Conservation (phyloP, 2,888 invertebrate species). For the Spilosoma lubricipeda region DNA sequence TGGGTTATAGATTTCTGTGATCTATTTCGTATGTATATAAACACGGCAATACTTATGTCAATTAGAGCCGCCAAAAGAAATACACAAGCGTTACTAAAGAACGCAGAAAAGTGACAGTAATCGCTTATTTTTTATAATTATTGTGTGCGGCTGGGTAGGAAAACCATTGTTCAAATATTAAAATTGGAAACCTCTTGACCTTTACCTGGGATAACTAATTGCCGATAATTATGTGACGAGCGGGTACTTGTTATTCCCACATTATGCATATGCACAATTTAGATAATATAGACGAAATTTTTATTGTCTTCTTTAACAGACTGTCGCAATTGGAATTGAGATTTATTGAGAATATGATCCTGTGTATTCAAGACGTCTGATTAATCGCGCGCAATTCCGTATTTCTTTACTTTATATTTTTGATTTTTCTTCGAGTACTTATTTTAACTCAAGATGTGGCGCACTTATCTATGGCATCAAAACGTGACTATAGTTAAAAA, state of each 20-base stretch:
- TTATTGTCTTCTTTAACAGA: too few species aligned
- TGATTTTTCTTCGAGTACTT: too few species aligned
- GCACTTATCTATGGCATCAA: too few species aligned
- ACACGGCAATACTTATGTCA: not conserved
- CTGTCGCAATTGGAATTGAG: too few species aligned
- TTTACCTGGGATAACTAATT: not conserved
- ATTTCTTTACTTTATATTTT: too few species aligned
- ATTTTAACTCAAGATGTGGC: too few species aligned
- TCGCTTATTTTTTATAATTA: not conserved
- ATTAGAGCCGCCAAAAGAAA: not conserved
- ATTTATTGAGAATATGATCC: too few species aligned
- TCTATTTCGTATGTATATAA: too few species aligned
- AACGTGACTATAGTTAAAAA: too few species aligned
- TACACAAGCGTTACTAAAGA: not conserved
- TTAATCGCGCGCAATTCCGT: too few species aligned
- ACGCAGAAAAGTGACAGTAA: not conserved
- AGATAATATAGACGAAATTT: not conserved
- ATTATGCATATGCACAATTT: not conserved
- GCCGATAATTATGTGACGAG: not conserved
- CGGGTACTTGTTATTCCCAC: not conserved
- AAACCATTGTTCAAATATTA: not conserved
- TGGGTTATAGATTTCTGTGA: not conserved
- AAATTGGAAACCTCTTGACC: not conserved
- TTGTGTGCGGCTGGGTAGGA: not conserved
- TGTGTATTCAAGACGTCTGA: too few species aligned